Evolutionary conservation across 37 sponge, comb jelly and placozoan genomes (phyloP).

Genomic region (Aplysina aerophoba): DNA sequence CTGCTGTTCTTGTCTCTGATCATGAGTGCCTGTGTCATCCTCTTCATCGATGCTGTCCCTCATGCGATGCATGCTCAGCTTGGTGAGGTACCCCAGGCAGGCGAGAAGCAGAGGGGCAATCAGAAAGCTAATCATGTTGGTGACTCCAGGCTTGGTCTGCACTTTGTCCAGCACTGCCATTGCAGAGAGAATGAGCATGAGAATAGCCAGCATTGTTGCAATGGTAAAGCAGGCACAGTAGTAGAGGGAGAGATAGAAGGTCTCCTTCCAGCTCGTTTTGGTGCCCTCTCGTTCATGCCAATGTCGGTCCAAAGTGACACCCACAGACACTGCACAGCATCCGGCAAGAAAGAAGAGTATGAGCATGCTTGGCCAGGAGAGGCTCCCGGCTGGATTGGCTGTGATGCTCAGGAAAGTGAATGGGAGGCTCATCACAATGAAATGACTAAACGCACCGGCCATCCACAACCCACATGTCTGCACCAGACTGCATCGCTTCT

Average conservation of each 20-base stretch:
- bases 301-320: conserved; percentile 2
- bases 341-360: neutral
- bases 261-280: conserved; percentile 26
- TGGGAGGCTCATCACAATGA: conserved; percentile 13
- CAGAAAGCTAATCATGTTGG: conserved; percentile 29
- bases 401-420: neutral
- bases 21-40: neutral
- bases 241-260: conserved; percentile 23
- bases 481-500: neutral
- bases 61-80: conserved; percentile 5
- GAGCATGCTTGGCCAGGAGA: neutral
- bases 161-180: conserved; percentile 23
- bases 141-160: conserved; percentile 25
- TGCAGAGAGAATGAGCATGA: conserved; percentile 14
- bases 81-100: conserved; percentile 15
- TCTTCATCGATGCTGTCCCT: neutral
- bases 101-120: conserved; percentile 28
- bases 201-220: neutral
- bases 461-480: neutral
- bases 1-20: neutral
- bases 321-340: neutral
- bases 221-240: conserved; percentile 27
- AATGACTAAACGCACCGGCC: neutral
- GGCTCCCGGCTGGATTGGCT: neutral
- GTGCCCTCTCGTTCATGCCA: neutral